Percentiles rank a stretch among this genome's conserved stretches.
phyloP scores from a whole-genome alignment of 2,113 vertebrate species.

The Callorhinus ursinus region DNA sequence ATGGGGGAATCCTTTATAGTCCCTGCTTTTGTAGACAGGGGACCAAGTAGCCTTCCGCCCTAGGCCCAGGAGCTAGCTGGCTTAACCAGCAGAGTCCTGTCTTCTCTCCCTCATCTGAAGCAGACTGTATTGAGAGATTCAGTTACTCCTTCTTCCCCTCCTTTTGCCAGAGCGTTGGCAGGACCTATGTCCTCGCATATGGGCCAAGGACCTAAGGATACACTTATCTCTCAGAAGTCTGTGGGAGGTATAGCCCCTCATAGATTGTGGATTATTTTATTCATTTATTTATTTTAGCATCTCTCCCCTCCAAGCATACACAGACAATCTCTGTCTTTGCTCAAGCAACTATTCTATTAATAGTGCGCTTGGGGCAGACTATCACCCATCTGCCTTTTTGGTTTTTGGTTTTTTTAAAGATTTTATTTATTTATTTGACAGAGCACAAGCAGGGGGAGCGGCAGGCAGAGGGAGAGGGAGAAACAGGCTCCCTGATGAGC shows the following conservation, averaged over 20 bases:
- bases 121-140: background rate
- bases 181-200: background rate
- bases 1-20: background rate
- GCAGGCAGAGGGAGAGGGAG: too few relatives aligned
- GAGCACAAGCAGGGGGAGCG: too few relatives aligned
- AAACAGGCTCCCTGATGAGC: too few relatives aligned
- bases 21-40: background rate
- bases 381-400: background rate
- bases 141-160: background rate
- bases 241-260: background rate
- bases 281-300: background rate
- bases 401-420: too few relatives aligned
- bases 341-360: background rate
- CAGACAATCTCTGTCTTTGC: constrained; percentile 7
- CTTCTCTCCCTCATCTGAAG: background rate
- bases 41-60: background rate
- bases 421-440: too few relatives aligned
- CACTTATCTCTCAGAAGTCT: background rate
- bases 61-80: background rate
- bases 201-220: background rate
- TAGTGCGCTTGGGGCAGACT: background rate
- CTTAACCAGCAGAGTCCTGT: background rate
- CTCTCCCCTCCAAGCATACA: background rate
- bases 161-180: background rate
- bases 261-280: background rate